phyloP scores from a whole-genome alignment of 2,113 vertebrate species.

The Taurulus bubalis region DNA sequence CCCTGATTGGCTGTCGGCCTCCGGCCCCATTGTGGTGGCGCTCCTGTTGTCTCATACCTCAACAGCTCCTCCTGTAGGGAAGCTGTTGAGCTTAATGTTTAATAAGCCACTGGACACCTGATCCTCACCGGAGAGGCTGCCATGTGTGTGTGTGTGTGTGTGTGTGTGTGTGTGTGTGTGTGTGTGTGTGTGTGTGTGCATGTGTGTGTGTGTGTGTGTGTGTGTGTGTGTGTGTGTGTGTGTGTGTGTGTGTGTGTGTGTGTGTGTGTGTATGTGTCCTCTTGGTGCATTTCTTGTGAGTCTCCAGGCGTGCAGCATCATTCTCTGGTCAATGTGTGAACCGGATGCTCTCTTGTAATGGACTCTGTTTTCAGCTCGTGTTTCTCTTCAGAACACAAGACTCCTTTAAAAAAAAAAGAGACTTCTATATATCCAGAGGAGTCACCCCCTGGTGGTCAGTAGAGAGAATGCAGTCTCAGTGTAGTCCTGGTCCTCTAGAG shows the following conservation, averaged over 20 bases:
- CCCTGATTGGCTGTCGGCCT: conserved; percentile 56
- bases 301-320: conserved; percentile 50
- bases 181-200: no score
- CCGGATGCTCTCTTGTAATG: conserved; percentile 44
- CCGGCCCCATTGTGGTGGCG: conserved; percentile 52
- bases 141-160: conserved; percentile 36
- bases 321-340: conserved; percentile 58
- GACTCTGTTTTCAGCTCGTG: conserved; percentile 43
- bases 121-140: conserved; percentile 56
- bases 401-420: background rate
- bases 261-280: conserved; percentile 8
- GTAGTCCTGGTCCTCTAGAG: no score
- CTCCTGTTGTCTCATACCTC: conserved; percentile 69
- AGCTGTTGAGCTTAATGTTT: conserved; percentile 75
- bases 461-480: no score
- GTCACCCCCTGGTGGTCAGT: no score
- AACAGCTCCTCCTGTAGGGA: conserved; percentile 65
- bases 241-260: conserved; percentile 35
- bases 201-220: conserved; percentile 36
- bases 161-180: conserved; percentile 20
- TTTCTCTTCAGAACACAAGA: conserved; percentile 31
- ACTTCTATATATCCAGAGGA: no score
- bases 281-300: conserved; percentile 47
- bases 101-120: conserved; percentile 70
- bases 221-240: conserved; percentile 23